Percentiles rank a stretch among this genome's conserved stretches.
Conservation (phyloP, 2,888 invertebrate species). For the Taenaris catops region DNA sequence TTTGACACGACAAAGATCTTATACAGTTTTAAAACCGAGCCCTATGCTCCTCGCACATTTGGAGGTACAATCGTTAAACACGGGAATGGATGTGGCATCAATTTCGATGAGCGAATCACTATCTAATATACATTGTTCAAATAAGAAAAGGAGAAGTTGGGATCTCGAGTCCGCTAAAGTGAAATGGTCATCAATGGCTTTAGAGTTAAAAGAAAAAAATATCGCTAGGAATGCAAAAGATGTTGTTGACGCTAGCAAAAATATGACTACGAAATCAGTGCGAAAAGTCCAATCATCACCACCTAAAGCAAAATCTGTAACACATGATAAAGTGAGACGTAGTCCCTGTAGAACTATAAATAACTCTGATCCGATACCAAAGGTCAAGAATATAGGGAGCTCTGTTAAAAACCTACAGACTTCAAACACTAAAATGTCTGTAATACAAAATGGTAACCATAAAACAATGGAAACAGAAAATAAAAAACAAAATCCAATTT, state of each 20-base stretch:
- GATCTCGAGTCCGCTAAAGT: slow-evolving; percentile 68
- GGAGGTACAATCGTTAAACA: slow-evolving; percentile 67
- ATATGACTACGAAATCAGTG: slow-evolving; percentile 14
- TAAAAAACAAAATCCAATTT: slow-evolving; percentile 26
- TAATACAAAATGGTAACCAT: slow-evolving; percentile 1
- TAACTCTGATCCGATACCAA: slow-evolving; percentile 44
- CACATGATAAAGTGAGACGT: slow-evolving; percentile 33
- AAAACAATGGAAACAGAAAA: slow-evolving; percentile 14
- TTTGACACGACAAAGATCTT: slow-evolving; percentile 87
- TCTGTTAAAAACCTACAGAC: slow-evolving; percentile 32
- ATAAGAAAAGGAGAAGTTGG: slow-evolving; percentile 67
- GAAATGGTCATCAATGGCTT: slow-evolving; percentile 73
- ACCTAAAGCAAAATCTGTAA: slow-evolving; percentile 34
- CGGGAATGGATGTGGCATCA: slow-evolving; percentile 64
- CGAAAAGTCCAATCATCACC: slow-evolving; percentile 32
- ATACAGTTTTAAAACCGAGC: slow-evolving; percentile 88
- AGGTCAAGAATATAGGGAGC: slow-evolving; percentile 33
- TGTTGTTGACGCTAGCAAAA: slow-evolving; percentile 13
- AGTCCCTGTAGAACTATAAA: slow-evolving; percentile 31
- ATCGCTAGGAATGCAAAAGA: slow-evolving; percentile 15
- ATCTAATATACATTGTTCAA: slow-evolving; percentile 46
- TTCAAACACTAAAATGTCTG: slow-evolving; percentile 32
- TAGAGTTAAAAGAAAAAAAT: slow-evolving; percentile 48
- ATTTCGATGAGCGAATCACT: slow-evolving; percentile 74
- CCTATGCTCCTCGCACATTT: slow-evolving; percentile 85